Conservation (phyloP, 2,113 vertebrate species). For the Caracal caracal region DNA sequence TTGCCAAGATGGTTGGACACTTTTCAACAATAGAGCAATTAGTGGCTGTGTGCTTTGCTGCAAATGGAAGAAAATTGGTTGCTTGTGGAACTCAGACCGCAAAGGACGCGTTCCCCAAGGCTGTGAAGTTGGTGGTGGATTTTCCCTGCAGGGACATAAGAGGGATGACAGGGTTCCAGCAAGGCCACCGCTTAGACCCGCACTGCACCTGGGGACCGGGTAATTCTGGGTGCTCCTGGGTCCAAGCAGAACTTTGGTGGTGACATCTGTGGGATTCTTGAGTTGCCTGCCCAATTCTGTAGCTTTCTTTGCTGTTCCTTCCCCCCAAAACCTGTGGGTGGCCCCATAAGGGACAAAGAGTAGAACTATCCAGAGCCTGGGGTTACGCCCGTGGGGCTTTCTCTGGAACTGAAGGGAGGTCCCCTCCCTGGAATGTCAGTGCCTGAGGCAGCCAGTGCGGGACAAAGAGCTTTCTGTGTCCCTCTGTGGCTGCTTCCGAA, state of each 20-base stretch:
- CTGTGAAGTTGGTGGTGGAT: not conserved
- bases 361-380: not conserved
- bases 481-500: not conserved
- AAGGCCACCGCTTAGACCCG: rapidly evolving
- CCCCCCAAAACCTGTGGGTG: not conserved
- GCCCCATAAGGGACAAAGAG: not conserved
- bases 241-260: not conserved
- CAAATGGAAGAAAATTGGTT: not conserved
- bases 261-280: not conserved
- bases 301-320: not conserved
- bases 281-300: not conserved
- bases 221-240: not conserved
- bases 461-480: conserved; percentile 68
- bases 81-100: not conserved
- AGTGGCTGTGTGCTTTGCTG: not conserved
- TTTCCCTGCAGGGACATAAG: not conserved
- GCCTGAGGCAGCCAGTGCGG: not conserved
- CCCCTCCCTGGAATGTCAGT: not conserved
- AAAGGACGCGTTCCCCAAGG: not conserved
- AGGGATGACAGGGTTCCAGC: not conserved
- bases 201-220: rapidly evolving
- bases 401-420: not conserved
- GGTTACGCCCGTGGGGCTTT: not conserved
- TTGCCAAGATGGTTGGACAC: not conserved
- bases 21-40: not conserved